A percentile compares a stretch with the other conserved stretches of the same genome.
Evolutionary conservation across 2,113 vertebrate species (phyloP).

Genomic region (Mugil cephalus): DNA sequence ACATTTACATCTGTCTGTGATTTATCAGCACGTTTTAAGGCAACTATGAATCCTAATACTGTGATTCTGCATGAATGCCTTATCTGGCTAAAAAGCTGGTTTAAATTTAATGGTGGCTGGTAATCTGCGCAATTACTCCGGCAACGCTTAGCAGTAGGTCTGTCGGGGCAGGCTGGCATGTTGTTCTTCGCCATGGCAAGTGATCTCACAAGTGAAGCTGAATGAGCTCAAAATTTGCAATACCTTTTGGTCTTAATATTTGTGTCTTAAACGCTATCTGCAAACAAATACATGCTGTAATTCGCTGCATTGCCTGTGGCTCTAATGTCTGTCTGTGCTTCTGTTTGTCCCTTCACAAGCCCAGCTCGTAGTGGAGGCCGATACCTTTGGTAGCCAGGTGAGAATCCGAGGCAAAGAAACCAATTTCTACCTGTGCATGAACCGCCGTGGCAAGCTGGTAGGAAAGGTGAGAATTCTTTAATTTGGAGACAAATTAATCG

Average conservation of each 20-base stretch:
- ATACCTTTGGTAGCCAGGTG: constrained; percentile 89
- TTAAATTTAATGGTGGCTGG: constrained; percentile 50
- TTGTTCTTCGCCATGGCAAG: background rate
- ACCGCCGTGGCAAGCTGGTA: constrained; percentile 85
- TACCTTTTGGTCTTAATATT: constrained; percentile 21
- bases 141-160: constrained; percentile 5
- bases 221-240: background rate
- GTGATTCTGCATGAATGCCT: constrained; percentile 37
- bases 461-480: constrained; percentile 83
- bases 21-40: constrained; percentile 70
- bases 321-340: constrained; percentile 82
- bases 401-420: constrained; percentile 88
- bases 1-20: constrained; percentile 69
- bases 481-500: constrained; percentile 14
- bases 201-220: too few species aligned
- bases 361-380: constrained; percentile 89
- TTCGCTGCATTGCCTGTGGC: constrained; percentile 30
- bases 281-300: background rate
- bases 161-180: background rate
- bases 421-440: constrained; percentile 88
- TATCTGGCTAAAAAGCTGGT: constrained; percentile 53
- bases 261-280: background rate
- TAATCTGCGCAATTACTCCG: constrained; percentile 41
- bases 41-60: constrained; percentile 54
- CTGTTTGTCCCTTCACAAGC: constrained; percentile 87